Evolutionary conservation across 1,140 invertebrate species (phyloP), one percentile per base, ranked within the genome.

Genomic region (Hylyphantes graminicola): DNA sequence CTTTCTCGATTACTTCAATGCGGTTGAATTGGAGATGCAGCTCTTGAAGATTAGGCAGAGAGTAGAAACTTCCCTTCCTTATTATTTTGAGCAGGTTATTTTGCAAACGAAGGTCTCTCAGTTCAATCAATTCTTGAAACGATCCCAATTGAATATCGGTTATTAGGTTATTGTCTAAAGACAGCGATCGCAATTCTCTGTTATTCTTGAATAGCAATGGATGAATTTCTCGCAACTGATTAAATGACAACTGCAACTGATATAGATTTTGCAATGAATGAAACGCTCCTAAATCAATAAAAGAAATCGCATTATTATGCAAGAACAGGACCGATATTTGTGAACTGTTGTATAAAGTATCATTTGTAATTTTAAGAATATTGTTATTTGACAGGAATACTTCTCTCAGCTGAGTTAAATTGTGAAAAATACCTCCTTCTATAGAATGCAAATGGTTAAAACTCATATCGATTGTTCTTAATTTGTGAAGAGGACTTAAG

Each of bases 331-430:
- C 94, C 0, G 93, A 93, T 21, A 97, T 90, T 73, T 93, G 93
- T 0, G 92, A 89, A 5, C 94, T 94, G 84, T 95, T 95, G 4
- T 92, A 91, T 88, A 97, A 97, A 15, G 95, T 94, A 86, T 96
- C 93, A 5, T 93, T 92, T 0, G 94, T 93, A 85, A 97, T 92
- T 89, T 96, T 94, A 0, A 96, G 89, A 67, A 97, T 95, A 89
- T 97, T 97, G 88, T 97, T 97, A 89, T 96, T 95, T 0, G 94
- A 94, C n/a, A 97, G 90, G 88, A 96, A 96, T 19, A 97, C 90
- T 88, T 95, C 94, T 54, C 93, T 92, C 6, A 97, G 89, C 76
- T 95, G 93, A 0, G 93, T 93, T 67, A 97, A 89, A 87, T 93
- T 93, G 15, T 93, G 92, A 88, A 97, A 97, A 0, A 96, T 92